Conservation (phyloP, 2,113 vertebrate species). For the Columba janthina region DNA sequence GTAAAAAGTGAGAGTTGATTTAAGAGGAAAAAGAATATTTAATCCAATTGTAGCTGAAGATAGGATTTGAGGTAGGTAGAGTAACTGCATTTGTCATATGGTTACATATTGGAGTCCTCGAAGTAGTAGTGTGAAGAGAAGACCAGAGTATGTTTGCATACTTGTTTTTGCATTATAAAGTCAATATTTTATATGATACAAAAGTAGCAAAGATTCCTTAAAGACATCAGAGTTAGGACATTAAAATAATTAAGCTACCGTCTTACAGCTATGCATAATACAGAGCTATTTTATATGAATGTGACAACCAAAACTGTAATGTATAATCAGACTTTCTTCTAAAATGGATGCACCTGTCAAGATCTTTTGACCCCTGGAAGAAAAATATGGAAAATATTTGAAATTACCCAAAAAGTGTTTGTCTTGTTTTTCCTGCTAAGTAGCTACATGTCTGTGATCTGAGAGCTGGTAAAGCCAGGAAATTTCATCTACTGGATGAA, state of each 20-base stretch:
- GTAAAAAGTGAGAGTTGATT: not conserved
- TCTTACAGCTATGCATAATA: not conserved
- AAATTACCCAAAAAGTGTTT: not conserved
- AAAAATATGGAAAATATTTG: not conserved
- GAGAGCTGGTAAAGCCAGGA: not conserved
- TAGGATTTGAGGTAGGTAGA: not conserved
- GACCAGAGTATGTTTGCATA: not conserved
- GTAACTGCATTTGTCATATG: not conserved
- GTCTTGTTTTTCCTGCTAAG: not conserved
- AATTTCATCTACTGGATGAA: not conserved
- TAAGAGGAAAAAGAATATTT: not conserved
- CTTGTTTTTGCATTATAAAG: not conserved
- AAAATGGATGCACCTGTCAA: not conserved
- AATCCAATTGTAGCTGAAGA: slow-evolving; percentile 3
- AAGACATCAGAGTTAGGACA: not conserved
- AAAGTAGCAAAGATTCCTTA: not conserved
- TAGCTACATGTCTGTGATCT: not conserved
- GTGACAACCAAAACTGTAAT: not conserved
- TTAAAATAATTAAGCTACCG: not conserved
- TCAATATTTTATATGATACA: not conserved
- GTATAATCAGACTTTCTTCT: not conserved
- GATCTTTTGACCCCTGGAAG: not conserved
- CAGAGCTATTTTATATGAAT: not conserved
- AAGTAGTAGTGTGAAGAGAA: not conserved
- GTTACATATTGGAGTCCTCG: not conserved